These are phyloP conservation scores for Campylorhamphus procurvoides DNA, from an alignment of 2,113 vertebrate species.

Conservation along the genomic window DNA sequence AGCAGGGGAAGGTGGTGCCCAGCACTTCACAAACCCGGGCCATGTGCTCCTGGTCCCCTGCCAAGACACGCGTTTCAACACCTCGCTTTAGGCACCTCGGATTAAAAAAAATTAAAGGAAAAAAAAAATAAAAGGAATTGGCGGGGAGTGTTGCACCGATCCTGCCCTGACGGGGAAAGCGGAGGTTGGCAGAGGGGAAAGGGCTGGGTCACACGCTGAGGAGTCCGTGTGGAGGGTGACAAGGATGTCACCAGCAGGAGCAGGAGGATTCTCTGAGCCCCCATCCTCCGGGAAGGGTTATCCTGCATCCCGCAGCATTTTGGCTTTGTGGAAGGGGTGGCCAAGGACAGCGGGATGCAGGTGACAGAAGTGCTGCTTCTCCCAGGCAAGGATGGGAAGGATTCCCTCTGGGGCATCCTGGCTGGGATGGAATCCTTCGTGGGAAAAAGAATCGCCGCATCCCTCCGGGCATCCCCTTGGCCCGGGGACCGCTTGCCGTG, in stretches of 20 bases:
- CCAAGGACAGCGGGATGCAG: neutral
- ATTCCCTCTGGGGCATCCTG: neutral
- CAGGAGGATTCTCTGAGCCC: neutral
- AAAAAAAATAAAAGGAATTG: neutral
- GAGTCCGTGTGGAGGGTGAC: neutral
- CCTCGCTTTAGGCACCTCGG: constrained; percentile 22
- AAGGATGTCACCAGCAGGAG: neutral
- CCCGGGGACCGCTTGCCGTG: neutral
- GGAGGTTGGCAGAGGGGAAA: neutral
- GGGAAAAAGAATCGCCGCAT: accelerated
- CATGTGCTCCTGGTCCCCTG: neutral
- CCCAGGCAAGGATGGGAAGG: neutral
- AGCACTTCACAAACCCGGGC: neutral
- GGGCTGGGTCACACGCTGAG: neutral
- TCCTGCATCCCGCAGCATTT: accelerated
- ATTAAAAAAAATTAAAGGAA: neutral
- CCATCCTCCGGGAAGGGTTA: accelerated
- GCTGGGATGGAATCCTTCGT: accelerated
- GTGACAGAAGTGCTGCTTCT: neutral
- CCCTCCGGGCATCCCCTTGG: accelerated
- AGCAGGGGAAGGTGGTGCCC: neutral
- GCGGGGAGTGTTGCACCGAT: neutral
- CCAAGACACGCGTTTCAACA: constrained; percentile 31
- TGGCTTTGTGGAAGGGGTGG: neutral
- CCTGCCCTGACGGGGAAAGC: neutral